These are phyloP conservation scores for Sarcophaga bullata DNA, from an alignment of 1,140 invertebrate genomes.

Conservation along the genomic window DNA sequence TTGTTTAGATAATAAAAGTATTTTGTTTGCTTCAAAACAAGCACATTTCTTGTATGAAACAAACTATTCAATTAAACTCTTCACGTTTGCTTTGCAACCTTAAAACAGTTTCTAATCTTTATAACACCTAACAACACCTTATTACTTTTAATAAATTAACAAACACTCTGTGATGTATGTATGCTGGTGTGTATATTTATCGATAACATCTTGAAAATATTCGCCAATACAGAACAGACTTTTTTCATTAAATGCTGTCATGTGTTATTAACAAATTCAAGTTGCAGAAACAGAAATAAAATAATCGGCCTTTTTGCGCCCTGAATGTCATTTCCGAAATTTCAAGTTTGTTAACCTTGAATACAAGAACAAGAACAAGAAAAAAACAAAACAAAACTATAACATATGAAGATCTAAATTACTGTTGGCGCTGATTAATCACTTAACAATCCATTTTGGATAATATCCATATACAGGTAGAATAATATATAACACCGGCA, in stretches of 20 bases:
- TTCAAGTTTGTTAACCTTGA: conserved; percentile 29
- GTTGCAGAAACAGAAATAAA: not conserved
- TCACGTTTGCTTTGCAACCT: too few relatives aligned
- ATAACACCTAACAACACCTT: not conserved
- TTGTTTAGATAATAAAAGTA: too few relatives aligned
- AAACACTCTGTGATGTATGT: not conserved
- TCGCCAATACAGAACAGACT: too few relatives aligned
- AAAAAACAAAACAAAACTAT: not conserved
- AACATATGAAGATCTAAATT: conserved; percentile 62
- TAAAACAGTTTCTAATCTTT: not conserved
- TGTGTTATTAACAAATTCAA: too few relatives aligned
- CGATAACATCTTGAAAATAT: not conserved
- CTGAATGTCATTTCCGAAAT: conserved; percentile 56
- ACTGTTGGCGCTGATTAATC: conserved; percentile 65
- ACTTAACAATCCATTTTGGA: conserved; percentile 59
- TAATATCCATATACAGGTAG: conserved; percentile 29
- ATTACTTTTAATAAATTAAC: conserved; percentile 6
- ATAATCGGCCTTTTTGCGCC: not conserved
- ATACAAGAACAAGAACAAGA: not conserved
- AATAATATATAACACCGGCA: not conserved
- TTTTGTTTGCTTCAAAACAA: too few relatives aligned
- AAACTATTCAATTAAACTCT: too few relatives aligned
- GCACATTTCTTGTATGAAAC: too few relatives aligned
- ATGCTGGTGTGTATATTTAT: too few relatives aligned
- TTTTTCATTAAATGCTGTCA: too few relatives aligned